Evolutionary conservation across 1,140 invertebrate species (phyloP).

Genomic region (Eubasilissa regina): DNA sequence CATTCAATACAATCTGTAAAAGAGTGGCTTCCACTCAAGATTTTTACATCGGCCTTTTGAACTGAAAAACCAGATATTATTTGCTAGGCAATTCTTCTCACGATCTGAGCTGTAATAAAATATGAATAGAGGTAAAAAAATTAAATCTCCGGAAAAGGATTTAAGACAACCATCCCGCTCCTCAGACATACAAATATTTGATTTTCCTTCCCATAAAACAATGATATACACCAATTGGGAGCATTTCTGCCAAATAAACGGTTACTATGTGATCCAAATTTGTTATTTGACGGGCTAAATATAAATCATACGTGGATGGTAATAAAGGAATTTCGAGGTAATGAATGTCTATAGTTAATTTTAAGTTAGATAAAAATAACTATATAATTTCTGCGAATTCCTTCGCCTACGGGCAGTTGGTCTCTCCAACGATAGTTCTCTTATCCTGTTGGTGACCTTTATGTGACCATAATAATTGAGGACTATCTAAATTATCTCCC

Average conservation of each 20-base stretch:
- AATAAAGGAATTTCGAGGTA: not conserved
- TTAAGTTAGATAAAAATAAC: too few relatives aligned
- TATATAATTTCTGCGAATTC: too few relatives aligned
- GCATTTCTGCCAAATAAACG: conserved; percentile 39
- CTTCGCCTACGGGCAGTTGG: too few relatives aligned
- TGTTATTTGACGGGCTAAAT: not conserved
- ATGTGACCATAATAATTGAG: too few relatives aligned
- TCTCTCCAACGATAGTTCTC: too few relatives aligned
- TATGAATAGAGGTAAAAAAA: conserved; percentile 48
- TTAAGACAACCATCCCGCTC: conserved; percentile 45
- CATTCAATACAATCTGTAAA: conserved; percentile 23
- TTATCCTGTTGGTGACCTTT: too few relatives aligned
- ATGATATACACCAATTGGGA: conserved; percentile 15
- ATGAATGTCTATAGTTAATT: not conserved
- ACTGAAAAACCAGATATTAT: conserved; percentile 41
- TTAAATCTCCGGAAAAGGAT: conserved; percentile 43
- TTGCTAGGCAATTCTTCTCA: conserved; percentile 51
- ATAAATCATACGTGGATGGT: not conserved
- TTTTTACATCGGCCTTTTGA: conserved; percentile 32
- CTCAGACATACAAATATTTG: conserved; percentile 47
- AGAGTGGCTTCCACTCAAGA: conserved; percentile 13
- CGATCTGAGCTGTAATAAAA: conserved; percentile 51
- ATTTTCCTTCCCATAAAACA: conserved; percentile 36
- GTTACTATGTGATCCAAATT: conserved; percentile 9
- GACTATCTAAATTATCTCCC: too few relatives aligned